Percentiles rank a stretch among this genome's conserved stretches.
phyloP scores from a whole-genome alignment of 2,888 invertebrate genomes.

The Chouioia cunea region DNA sequence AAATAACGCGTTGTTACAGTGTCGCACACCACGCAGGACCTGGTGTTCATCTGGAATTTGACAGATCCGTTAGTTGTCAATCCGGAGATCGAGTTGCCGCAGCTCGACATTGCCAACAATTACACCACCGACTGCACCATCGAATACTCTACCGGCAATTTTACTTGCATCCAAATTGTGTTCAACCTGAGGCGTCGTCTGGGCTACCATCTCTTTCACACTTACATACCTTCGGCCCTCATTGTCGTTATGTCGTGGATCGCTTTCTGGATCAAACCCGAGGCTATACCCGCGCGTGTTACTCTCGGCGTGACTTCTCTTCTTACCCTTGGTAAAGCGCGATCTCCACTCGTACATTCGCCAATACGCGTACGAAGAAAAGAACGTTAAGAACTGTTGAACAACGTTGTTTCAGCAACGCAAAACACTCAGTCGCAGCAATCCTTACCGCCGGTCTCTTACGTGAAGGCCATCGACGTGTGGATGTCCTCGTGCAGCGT shows the following conservation, averaged over 20 bases:
- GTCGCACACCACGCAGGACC: conserved; percentile 89
- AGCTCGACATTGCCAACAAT: conserved; percentile 88
- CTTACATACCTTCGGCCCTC: conserved; percentile 90
- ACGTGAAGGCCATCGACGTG: conserved; percentile 92
- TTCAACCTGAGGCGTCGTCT: conserved; percentile 86
- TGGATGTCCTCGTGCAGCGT: conserved; percentile 95
- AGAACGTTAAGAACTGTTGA: background rate
- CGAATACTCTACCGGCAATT: conserved; percentile 90
- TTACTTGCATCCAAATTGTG: conserved; percentile 90
- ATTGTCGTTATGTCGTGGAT: conserved; percentile 97
- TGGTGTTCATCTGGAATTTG: conserved; percentile 91
- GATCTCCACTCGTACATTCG: too few relatives aligned
- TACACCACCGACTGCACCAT: conserved; percentile 91
- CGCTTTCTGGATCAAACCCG: conserved; percentile 95
- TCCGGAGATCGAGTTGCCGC: conserved; percentile 89
- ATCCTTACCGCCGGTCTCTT: conserved; percentile 89
- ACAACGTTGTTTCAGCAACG: conserved; percentile 75
- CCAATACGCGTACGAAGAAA: too few relatives aligned
- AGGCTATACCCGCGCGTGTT: conserved; percentile 91
- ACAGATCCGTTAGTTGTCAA: conserved; percentile 89
- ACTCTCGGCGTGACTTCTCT: conserved; percentile 90
- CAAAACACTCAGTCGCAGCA: conserved; percentile 94
- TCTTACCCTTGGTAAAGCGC: conserved; percentile 85
- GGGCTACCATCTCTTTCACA: conserved; percentile 92
- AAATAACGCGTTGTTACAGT: conserved; percentile 76